Conservation (phyloP, 2,797 vertebrate species). For the Sorex maritimensis region DNA sequence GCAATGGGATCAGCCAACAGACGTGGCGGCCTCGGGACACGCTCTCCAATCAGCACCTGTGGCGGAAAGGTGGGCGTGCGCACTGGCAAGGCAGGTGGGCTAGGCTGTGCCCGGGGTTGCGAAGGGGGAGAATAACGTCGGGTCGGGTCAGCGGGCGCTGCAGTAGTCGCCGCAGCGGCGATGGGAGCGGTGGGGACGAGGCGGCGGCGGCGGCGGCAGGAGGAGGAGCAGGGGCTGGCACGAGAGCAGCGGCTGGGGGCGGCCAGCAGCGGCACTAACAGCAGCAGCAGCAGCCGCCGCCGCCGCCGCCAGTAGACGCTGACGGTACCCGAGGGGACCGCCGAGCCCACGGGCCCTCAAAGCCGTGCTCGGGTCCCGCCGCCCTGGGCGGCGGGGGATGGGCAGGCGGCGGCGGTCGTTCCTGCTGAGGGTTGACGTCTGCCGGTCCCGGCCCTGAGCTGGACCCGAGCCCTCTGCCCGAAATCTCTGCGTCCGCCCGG, state of each 20-base stretch:
- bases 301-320: conserved; percentile 81
- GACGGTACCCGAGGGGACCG: conserved; percentile 67
- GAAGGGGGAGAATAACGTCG: conserved; percentile 86
- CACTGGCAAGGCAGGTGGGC: conserved; percentile 76
- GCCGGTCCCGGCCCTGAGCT: conserved; percentile 65
- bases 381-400: conserved; percentile 86
- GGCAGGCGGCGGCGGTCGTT: conserved; percentile 77
- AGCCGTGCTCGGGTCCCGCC: conserved; percentile 81
- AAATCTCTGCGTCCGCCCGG: conserved; percentile 74
- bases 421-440: conserved; percentile 70
- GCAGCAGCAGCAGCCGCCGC: conserved; percentile 59
- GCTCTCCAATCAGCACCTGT: conserved; percentile 86
- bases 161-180: conserved; percentile 89
- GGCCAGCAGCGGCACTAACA: conserved; percentile 72
- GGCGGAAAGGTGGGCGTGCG: conserved; percentile 80
- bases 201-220: conserved; percentile 77
- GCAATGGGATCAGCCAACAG: conserved; percentile 68
- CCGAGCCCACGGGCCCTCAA: conserved; percentile 58
- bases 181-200: conserved; percentile 83
- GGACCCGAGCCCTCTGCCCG: conserved; percentile 38
- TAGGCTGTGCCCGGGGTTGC: conserved; percentile 80
- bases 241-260: conserved; percentile 77
- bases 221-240: conserved; percentile 79
- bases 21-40: not conserved
- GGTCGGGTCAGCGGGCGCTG: conserved; percentile 87